A percentile compares a stretch with the other conserved stretches of the same genome.
These are phyloP conservation scores for Poeciliopsis occidentalis DNA, from an alignment of 2,113 vertebrate species.

Conservation along the genomic window DNA sequence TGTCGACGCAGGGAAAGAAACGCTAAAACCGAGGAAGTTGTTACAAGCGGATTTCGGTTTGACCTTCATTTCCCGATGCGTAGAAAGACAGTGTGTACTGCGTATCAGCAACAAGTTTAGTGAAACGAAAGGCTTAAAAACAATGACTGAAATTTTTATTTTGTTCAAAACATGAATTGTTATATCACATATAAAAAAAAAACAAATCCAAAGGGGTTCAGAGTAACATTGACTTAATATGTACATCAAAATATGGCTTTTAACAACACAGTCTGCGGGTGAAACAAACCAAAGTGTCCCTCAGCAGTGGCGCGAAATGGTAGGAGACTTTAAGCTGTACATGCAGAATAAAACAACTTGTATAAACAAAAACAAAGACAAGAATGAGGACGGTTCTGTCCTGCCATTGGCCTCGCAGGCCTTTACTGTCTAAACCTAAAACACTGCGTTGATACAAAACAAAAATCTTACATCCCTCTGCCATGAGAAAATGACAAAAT, in stretches of 20 bases:
- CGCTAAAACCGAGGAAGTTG: neutral
- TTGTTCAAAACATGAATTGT: conserved; percentile 63
- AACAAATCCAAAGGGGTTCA: conserved; percentile 40
- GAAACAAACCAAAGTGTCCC: conserved; percentile 6
- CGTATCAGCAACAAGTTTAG: neutral
- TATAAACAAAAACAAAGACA: conserved; percentile 54
- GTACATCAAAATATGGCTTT: conserved; percentile 65
- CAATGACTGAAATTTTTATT: conserved; percentile 53
- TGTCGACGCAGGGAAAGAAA: neutral
- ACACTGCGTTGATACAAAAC: conserved; percentile 41
- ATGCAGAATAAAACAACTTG: conserved; percentile 33
- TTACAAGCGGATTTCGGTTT: neutral
- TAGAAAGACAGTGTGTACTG: neutral
- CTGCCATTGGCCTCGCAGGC: conserved; percentile 25
- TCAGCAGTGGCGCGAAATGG: conserved; percentile 23
- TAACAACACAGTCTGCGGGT: conserved; percentile 25
- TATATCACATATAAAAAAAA: conserved; percentile 17
- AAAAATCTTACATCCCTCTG: neutral
- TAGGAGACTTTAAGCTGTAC: conserved; percentile 40
- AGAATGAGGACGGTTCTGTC: conserved; percentile 55
- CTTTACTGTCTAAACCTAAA: conserved; percentile 35
- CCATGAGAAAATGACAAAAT: neutral
- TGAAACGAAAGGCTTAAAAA: conserved; percentile 3
- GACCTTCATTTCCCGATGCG: neutral
- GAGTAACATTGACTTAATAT: conserved; percentile 46